phyloP scores from a whole-genome alignment of 2,113 vertebrate genomes.

The Menidia beryllina region DNA sequence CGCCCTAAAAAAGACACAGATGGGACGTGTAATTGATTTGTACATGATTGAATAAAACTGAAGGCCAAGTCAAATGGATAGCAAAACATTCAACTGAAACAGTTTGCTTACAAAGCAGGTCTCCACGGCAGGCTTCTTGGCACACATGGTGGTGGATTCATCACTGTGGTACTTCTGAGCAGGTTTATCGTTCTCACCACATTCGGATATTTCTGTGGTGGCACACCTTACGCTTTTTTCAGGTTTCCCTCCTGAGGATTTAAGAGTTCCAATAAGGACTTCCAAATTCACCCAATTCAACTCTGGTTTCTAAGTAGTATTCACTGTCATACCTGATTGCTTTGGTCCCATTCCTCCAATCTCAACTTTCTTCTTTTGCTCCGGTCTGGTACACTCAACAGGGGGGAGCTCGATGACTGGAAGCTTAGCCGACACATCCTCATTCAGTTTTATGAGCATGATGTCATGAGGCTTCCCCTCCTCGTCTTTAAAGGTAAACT shows the following conservation, averaged over 20 bases:
- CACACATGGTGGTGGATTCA: constrained; percentile 33
- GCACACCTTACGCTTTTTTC: neutral
- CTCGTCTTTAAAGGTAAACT: constrained; percentile 22
- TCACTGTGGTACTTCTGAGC: neutral
- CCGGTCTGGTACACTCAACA: neutral
- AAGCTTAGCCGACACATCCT: constrained; percentile 1
- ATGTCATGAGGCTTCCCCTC: constrained; percentile 15
- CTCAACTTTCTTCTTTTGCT: accelerated
- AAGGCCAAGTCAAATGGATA: neutral
- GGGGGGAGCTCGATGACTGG: constrained; percentile 17
- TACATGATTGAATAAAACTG: neutral
- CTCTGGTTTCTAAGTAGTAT: neutral
- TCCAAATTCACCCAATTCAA: neutral
- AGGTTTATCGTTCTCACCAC: constrained; percentile 40
- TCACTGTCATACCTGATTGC: neutral
- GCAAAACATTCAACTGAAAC: neutral
- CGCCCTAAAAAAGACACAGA: constrained; percentile 38
- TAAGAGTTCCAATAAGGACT: neutral
- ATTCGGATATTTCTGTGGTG: accelerated
- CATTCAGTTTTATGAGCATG: constrained; percentile 40
- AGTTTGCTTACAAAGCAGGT: constrained; percentile 39
- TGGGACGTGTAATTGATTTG: neutral
- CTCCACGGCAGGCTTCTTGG: constrained; percentile 11
- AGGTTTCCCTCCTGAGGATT: neutral
- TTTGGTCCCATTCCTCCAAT: constrained; percentile 37